Conservation (phyloP, 2,113 vertebrate genomes). For the Aphelocoma coerulescens region DNA sequence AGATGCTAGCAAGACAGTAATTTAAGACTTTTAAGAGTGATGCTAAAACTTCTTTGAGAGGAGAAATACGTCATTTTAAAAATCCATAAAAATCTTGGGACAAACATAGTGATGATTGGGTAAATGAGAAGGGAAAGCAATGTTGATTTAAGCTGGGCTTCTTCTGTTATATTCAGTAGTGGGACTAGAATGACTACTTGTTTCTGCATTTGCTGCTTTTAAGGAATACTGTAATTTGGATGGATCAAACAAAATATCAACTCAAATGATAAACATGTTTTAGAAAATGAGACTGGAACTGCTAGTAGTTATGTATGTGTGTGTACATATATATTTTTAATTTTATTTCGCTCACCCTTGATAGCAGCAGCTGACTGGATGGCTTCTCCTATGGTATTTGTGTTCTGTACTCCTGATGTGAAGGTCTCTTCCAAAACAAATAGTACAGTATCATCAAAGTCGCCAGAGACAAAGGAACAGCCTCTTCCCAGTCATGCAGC, state of each 20-base stretch:
- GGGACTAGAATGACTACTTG: not conserved
- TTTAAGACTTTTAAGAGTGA: not conserved
- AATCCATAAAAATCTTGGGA: not conserved
- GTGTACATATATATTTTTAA: fast-evolving
- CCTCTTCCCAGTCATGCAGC: not conserved
- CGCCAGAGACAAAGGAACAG: not conserved
- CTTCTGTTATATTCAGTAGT: not conserved
- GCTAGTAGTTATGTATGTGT: not conserved
- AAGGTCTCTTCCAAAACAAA: slow-evolving; percentile 66
- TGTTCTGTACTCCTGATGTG: slow-evolving; percentile 80
- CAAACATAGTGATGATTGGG: not conserved
- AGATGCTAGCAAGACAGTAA: not conserved
- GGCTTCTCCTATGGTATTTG: slow-evolving; percentile 77
- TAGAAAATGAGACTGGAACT: not conserved
- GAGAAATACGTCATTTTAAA: not conserved
- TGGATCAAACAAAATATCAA: not conserved
- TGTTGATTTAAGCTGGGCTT: not conserved
- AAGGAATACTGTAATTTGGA: not conserved
- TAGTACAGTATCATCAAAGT: not conserved
- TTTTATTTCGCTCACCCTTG: not conserved
- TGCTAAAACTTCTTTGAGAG: not conserved
- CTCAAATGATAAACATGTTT: not conserved
- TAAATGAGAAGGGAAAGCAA: not conserved
- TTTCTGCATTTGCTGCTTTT: not conserved
- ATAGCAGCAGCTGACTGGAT: slow-evolving; percentile 52